phyloP scores from a whole-genome alignment of 1,140 invertebrate species.

The Rhopalosiphum maidis region DNA sequence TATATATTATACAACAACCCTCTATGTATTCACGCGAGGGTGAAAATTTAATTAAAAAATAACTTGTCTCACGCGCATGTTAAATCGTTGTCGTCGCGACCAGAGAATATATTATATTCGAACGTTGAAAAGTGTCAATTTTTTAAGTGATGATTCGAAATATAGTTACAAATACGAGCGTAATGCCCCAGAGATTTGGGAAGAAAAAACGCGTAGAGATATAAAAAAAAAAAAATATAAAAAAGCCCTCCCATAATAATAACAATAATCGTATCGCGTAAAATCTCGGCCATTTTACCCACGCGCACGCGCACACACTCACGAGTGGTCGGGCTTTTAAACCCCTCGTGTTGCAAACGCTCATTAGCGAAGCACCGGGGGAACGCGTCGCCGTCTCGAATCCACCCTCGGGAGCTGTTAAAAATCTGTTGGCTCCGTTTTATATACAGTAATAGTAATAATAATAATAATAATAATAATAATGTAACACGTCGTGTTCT shows the following conservation, averaged over 20 bases:
- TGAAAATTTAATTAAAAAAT: neutral
- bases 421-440: slow-evolving; percentile 50
- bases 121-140: neutral
- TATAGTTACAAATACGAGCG: neutral
- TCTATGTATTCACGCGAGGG: neutral
- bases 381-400: neutral
- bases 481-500: slow-evolving; percentile 16
- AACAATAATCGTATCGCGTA: slow-evolving; percentile 42
- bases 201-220: neutral
- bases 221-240: slow-evolving; percentile 3
- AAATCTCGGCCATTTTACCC: slow-evolving; percentile 34
- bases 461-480: neutral
- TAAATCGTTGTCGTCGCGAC: neutral
- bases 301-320: neutral
- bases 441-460: neutral
- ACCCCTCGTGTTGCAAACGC: slow-evolving; percentile 38
- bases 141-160: slow-evolving; percentile 8
- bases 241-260: slow-evolving; percentile 35
- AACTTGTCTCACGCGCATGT: neutral
- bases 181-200: slow-evolving; percentile 4
- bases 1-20: neutral
- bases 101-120: slow-evolving; percentile 23
- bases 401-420: slow-evolving; percentile 45
- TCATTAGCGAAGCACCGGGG: slow-evolving; percentile 37
- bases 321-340: neutral